Evolutionary conservation across 1,140 invertebrate species (phyloP).

Genomic region (Euschistus heros): DNA sequence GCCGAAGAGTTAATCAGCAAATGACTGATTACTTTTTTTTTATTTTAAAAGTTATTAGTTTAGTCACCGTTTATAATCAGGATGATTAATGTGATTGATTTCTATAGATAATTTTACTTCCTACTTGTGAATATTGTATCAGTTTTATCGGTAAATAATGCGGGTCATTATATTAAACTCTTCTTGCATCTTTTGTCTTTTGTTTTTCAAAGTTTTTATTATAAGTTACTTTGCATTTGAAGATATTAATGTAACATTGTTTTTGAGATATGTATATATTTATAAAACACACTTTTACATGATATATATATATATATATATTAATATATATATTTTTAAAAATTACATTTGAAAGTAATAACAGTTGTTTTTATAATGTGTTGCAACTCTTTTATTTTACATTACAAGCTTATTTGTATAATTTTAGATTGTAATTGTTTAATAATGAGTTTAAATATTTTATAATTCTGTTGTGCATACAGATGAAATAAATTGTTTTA

Average conservation of each 20-base stretch:
- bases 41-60: too few relatives aligned
- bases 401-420: slow-evolving; percentile 3
- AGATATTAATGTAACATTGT: slow-evolving; percentile 7
- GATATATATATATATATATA: too few relatives aligned
- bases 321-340: not conserved
- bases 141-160: too few relatives aligned
- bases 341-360: not conserved
- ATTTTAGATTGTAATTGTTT: slow-evolving; percentile 4
- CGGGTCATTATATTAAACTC: too few relatives aligned
- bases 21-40: too few relatives aligned
- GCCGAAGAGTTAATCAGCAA: too few relatives aligned
- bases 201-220: not conserved
- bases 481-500: slow-evolving; percentile 4
- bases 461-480: slow-evolving; percentile 5
- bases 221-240: slow-evolving; percentile 6
- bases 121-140: too few relatives aligned
- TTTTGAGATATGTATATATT: not conserved
- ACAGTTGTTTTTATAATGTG: slow-evolving; percentile 3
- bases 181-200: slow-evolving; percentile 1
- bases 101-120: too few relatives aligned
- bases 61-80: too few relatives aligned
- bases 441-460: slow-evolving; percentile 7
- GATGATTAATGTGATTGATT: too few relatives aligned
- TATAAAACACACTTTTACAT: too few relatives aligned
- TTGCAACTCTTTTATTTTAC: not conserved